These are phyloP conservation scores for Epistrophe grossulariae DNA, from an alignment of 2,888 invertebrate species.

Conservation along the genomic window DNA sequence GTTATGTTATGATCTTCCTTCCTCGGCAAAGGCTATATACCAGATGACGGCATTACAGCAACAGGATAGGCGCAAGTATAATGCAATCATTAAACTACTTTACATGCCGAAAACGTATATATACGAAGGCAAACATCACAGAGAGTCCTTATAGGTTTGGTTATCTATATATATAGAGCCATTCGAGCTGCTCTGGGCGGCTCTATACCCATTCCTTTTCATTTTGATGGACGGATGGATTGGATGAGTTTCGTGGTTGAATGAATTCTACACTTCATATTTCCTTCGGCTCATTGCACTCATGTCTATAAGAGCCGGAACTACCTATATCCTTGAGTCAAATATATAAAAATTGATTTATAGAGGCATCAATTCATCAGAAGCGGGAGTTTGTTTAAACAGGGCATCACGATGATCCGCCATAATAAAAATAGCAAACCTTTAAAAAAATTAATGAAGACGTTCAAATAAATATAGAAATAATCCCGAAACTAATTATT, in stretches of 20 bases:
- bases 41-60: constrained; percentile 36
- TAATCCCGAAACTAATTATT: constrained; percentile 54
- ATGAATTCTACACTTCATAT: constrained; percentile 43
- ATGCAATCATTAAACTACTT: constrained; percentile 48
- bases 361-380: constrained; percentile 52
- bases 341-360: constrained; percentile 74
- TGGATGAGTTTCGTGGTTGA: constrained; percentile 69
- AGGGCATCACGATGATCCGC: constrained; percentile 56
- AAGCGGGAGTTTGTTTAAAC: constrained; percentile 57
- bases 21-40: not conserved
- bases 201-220: constrained; percentile 45
- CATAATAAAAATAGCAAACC: constrained; percentile 70
- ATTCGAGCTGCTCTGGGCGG: constrained; percentile 23
- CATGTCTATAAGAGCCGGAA: constrained; percentile 55
- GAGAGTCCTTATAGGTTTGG: constrained; percentile 3
- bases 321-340: constrained; percentile 33
- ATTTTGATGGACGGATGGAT: constrained; percentile 64
- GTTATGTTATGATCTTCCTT: constrained; percentile 30
- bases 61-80: constrained; percentile 14
- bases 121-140: constrained; percentile 22
- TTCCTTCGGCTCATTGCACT: constrained; percentile 62
- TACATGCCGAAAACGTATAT: constrained; percentile 50
- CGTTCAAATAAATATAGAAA: not conserved
- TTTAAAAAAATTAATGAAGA: constrained; percentile 17
- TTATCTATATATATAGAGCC: no score